Percentiles rank a stretch among this genome's conserved stretches.
Conservation (phyloP, 2,797 vertebrate species). For the Typhlichthys subterraneus region DNA sequence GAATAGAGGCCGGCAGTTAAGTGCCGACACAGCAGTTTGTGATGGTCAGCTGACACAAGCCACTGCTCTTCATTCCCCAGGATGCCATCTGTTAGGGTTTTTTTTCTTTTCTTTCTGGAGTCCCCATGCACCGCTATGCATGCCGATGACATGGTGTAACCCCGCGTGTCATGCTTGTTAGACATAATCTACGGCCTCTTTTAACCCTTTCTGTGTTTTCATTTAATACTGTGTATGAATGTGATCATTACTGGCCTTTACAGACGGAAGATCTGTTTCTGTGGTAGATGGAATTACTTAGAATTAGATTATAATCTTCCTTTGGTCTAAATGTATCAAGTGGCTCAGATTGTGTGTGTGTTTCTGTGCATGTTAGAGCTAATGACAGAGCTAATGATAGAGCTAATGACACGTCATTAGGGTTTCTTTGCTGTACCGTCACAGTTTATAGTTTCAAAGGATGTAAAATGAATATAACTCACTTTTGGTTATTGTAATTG, state of each 20-base stretch:
- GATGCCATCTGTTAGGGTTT: conserved; percentile 13
- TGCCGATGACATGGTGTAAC: conserved; percentile 12
- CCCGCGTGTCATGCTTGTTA: too few relatives aligned
- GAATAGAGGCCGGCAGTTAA: conserved; percentile 27
- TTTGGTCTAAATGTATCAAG: conserved; percentile 13
- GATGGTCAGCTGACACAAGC: conserved; percentile 56
- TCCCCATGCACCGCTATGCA: conserved; percentile 8
- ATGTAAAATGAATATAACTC: too few relatives aligned
- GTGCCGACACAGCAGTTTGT: conserved; percentile 54
- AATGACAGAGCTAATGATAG: too few relatives aligned
- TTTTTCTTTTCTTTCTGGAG: neutral
- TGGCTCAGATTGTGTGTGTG: neutral
- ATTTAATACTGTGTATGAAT: neutral
- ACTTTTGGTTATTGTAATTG: neutral
- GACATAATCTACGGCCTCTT: too few relatives aligned
- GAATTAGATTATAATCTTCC: neutral
- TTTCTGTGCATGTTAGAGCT: neutral
- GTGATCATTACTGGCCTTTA: neutral
- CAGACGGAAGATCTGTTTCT: neutral
- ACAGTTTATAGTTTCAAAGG: too few relatives aligned
- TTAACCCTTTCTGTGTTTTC: too few relatives aligned
- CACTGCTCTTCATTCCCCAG: conserved; percentile 18
- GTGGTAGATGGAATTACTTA: neutral
- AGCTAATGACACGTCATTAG: too few relatives aligned
- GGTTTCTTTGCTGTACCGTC: too few relatives aligned